A percentile compares a stretch with the other conserved stretches of the same genome.
phyloP scores from a whole-genome alignment of 2,113 vertebrate species.

The Dicerorhinus sumatrensis region DNA sequence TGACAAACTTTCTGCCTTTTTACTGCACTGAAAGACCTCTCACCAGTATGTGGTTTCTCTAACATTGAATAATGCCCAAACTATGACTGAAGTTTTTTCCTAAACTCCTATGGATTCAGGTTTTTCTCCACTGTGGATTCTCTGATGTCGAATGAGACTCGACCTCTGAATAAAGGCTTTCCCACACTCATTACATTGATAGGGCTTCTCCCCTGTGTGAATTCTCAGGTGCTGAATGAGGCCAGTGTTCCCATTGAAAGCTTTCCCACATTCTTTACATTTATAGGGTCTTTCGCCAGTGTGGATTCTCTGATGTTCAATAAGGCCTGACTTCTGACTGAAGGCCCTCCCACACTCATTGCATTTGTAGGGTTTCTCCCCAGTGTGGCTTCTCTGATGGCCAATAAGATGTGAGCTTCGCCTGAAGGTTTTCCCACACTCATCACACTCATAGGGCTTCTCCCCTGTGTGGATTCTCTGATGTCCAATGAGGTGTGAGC shows the following conservation, averaged over 20 bases:
- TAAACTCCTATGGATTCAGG: conserved; percentile 76
- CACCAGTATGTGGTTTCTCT: conserved; percentile 39
- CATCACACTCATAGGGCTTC: conserved; percentile 86
- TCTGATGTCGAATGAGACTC: conserved; percentile 84
- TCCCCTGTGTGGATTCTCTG: conserved; percentile 87
- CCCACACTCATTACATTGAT: conserved; percentile 83
- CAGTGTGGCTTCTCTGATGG: conserved; percentile 86
- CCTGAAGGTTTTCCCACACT: conserved; percentile 87
- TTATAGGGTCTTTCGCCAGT: conserved; percentile 87
- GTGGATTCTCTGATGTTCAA: conserved; percentile 86
- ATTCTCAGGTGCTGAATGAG: conserved; percentile 84
- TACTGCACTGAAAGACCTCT: conserved; percentile 29
- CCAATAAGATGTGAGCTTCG: conserved; percentile 87
- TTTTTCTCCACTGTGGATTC: conserved; percentile 85
- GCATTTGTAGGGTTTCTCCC: conserved; percentile 85
- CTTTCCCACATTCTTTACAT: conserved; percentile 86
- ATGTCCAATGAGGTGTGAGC: conserved; percentile 86
- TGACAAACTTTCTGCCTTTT: background rate
- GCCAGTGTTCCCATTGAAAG: conserved; percentile 87
- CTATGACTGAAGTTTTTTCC: conserved; percentile 54
- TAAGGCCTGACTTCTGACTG: conserved; percentile 86
- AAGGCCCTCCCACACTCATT: conserved; percentile 85
- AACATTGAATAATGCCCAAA: conserved; percentile 62
- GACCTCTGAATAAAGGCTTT: conserved; percentile 87
- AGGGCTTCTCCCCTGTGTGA: conserved; percentile 86